Percentiles rank a stretch among this genome's conserved stretches.
phyloP scores from a whole-genome alignment of 2,888 invertebrate genomes.

The Mesoligia furuncula region DNA sequence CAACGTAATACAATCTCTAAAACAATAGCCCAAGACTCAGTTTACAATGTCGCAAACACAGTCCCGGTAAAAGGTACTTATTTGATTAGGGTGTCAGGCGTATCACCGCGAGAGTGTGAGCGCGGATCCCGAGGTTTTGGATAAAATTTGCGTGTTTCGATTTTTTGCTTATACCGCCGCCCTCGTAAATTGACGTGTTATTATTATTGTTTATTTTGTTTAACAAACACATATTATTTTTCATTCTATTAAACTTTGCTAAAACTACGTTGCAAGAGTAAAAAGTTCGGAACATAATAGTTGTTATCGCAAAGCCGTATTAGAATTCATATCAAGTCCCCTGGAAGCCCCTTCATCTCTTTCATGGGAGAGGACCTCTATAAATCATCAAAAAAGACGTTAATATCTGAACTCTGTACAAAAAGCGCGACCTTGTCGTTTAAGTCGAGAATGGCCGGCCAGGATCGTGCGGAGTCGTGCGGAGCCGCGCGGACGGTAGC shows the following conservation, averaged over 20 bases:
- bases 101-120: constrained; percentile 90
- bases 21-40: constrained; percentile 65
- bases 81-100: constrained; percentile 91
- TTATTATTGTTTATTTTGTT: constrained; percentile 75
- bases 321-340: constrained; percentile 86
- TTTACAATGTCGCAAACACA: constrained; percentile 65
- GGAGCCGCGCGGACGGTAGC: constrained; percentile 35
- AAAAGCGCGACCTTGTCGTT: constrained; percentile 78
- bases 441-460: constrained; percentile 65
- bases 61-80: constrained; percentile 90
- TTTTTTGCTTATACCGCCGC: constrained; percentile 81
- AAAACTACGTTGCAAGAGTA: constrained; percentile 32
- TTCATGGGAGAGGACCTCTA: constrained; percentile 83
- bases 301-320: constrained; percentile 78
- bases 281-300: constrained; percentile 65
- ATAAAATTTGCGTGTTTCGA: constrained; percentile 89
- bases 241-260: constrained; percentile 48
- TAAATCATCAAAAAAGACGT: constrained; percentile 85
- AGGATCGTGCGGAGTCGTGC: constrained; percentile 52
- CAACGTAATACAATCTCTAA: constrained; percentile 75
- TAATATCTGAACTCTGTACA: constrained; percentile 82
- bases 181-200: constrained; percentile 77
- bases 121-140: constrained; percentile 87
- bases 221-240: constrained; percentile 61
- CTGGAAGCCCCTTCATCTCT: constrained; percentile 83